Percentiles rank a stretch among this genome's conserved stretches.
These are phyloP conservation scores for Babylonia areolata DNA, from an alignment of 1,140 invertebrate species.

Conservation along the genomic window DNA sequence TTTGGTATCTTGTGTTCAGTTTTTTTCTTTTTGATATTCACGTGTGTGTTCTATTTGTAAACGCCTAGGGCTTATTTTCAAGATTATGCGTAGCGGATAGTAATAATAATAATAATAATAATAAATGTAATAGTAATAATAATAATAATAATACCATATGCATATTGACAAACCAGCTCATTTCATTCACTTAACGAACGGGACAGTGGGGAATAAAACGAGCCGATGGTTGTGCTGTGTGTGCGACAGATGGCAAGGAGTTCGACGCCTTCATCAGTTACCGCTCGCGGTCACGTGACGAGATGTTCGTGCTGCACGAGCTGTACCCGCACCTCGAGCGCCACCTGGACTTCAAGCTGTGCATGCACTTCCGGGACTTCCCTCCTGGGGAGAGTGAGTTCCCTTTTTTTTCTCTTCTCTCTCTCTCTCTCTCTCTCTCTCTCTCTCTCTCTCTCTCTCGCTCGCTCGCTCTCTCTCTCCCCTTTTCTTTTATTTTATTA, in stretches of 20 bases:
- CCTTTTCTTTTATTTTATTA: not conserved
- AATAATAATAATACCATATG: not conserved
- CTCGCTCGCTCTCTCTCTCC: constrained; percentile 4
- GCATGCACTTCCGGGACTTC: constrained; percentile 71
- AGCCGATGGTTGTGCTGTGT: too few species aligned
- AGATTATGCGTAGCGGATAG: too few species aligned
- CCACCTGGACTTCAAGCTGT: constrained; percentile 67
- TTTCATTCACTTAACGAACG: too few species aligned
- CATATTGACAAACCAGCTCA: not conserved
- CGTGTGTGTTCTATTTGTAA: too few species aligned
- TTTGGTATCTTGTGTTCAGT: too few species aligned
- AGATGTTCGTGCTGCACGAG: constrained; percentile 66
- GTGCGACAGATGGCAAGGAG: constrained; percentile 63
- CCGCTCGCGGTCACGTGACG: constrained; percentile 62
- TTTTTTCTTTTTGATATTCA: too few species aligned
- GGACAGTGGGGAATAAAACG: too few species aligned
- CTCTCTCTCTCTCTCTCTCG: constrained; percentile 40
- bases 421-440: constrained; percentile 34
- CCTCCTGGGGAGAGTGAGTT: constrained; percentile 67
- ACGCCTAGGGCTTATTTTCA: too few species aligned
- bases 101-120: too few species aligned
- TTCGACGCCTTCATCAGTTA: constrained; percentile 72
- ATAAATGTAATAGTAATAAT: too few species aligned
- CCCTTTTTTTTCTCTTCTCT: not conserved
- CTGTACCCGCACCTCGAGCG: constrained; percentile 67